Percentiles rank a stretch among this genome's conserved stretches.
Evolutionary conservation across 1,140 invertebrate genomes (phyloP).

Genomic region (Radopholus similis): DNA sequence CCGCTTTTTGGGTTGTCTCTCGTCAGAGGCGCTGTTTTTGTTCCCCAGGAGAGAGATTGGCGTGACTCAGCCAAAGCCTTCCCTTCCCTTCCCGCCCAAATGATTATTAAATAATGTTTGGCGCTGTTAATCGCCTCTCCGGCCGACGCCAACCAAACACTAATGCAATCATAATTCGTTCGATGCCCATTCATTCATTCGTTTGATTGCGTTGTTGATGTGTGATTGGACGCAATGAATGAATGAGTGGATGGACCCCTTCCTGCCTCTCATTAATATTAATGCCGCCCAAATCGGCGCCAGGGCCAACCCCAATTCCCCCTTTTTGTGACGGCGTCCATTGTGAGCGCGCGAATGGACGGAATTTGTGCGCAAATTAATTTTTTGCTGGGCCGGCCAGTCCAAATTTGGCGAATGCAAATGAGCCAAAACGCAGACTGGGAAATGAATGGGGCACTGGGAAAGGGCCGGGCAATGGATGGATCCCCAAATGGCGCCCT

Average conservation of each 20-base stretch:
- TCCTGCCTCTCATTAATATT: not conserved
- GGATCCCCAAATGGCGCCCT: no score
- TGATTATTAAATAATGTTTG: no score
- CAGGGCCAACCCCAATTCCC: not conserved
- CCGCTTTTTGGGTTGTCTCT: not conserved
- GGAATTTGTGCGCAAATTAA: conserved; percentile 3
- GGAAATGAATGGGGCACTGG: not conserved
- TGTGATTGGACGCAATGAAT: not conserved
- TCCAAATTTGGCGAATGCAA: not conserved
- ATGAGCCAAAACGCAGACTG: not conserved
- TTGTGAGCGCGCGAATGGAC: not conserved
- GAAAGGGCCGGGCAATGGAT: not conserved
- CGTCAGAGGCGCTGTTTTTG: not conserved
- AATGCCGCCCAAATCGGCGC: not conserved
- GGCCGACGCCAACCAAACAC: no score
- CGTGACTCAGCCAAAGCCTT: no score
- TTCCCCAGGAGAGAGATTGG: no score
- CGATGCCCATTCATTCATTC: no score
- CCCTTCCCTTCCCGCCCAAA: not conserved
- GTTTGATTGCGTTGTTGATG: no score
- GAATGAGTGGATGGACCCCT: not conserved
- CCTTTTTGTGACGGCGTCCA: not conserved
- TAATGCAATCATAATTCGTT: no score
- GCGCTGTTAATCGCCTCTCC: no score
- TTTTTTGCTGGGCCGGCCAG: not conserved